These are phyloP conservation scores for Calephelis virginiensis DNA, from an alignment of 1,140 invertebrate species.

Conservation along the genomic window DNA sequence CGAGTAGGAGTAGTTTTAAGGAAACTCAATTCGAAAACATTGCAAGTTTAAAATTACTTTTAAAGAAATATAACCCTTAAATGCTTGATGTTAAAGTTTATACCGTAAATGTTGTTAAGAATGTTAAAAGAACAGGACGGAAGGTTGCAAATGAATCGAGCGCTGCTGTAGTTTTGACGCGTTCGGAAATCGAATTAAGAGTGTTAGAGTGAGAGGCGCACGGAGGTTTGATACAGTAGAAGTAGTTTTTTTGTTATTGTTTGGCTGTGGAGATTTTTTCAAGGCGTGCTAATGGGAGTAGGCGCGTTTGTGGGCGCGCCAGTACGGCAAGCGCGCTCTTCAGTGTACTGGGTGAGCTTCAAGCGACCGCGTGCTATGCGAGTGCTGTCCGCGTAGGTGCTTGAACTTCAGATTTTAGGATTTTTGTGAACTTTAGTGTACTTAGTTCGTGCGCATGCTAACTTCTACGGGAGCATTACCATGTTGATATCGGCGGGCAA, in stretches of 20 bases:
- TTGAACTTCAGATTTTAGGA: conserved; percentile 32
- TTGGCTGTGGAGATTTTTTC: conserved; percentile 69
- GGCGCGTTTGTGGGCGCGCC: conserved; percentile 74
- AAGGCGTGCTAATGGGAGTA: conserved; percentile 76
- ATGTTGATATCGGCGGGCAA: conserved; percentile 78
- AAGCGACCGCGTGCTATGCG: conserved; percentile 65
- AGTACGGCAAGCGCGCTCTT: conserved; percentile 71
- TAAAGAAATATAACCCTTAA: neutral
- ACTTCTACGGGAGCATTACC: conserved; percentile 58
- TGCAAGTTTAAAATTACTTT: conserved; percentile 23
- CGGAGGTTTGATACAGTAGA: conserved; percentile 60
- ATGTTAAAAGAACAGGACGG: conserved; percentile 53
- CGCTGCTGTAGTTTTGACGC: conserved; percentile 72
- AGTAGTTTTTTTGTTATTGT: conserved; percentile 74
- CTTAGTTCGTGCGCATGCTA: conserved; percentile 60
- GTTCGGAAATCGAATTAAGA: conserved; percentile 77
- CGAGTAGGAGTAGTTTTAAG: conserved; percentile 74
- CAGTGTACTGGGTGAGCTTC: conserved; percentile 77
- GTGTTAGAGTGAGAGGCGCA: conserved; percentile 73
- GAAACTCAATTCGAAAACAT: conserved; percentile 32
- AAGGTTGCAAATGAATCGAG: conserved; percentile 70
- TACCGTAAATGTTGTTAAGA: neutral
- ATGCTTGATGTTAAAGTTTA: neutral
- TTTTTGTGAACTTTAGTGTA: conserved; percentile 53
- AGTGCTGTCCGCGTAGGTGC: conserved; percentile 47